A percentile compares a stretch with the other conserved stretches of the same genome.
These are phyloP conservation scores for Lordiphosa mommai DNA, from an alignment of 1,140 invertebrate genomes.

Conservation along the genomic window DNA sequence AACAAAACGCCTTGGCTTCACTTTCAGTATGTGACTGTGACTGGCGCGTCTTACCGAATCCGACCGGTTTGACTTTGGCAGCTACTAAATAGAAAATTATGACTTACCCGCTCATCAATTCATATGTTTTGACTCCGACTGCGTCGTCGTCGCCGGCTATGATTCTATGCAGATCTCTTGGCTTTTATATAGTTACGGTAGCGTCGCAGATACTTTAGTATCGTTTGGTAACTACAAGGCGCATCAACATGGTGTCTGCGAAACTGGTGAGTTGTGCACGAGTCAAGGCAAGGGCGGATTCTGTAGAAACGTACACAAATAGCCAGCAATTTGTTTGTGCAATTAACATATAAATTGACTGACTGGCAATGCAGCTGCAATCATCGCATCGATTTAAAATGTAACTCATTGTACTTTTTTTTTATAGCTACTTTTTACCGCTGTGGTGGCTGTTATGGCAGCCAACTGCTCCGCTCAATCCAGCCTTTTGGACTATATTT, in stretches of 20 bases:
- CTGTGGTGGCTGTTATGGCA: conserved; percentile 52
- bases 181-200: conserved; percentile 41
- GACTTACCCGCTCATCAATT: conserved; percentile 18
- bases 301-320: not conserved
- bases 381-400: conserved; percentile 1
- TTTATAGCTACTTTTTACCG: conserved; percentile 50
- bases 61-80: conserved; percentile 36
- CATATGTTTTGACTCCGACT: not conserved
- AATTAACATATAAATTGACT: conserved; percentile 23
- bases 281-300: conserved; percentile 4
- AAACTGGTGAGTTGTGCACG: conserved; percentile 64
- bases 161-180: conserved; percentile 62
- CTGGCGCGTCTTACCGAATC: not conserved
- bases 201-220: conserved; percentile 52
- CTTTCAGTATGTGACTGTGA: conserved; percentile 6
- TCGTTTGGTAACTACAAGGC: conserved; percentile 60
- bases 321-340: conserved; percentile 28
- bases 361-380: conserved; percentile 32
- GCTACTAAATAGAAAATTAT: conserved; percentile 31
- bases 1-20: conserved; percentile 16
- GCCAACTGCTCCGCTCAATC: conserved; percentile 49
- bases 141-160: conserved; percentile 3
- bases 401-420: not conserved
- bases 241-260: conserved; percentile 68
- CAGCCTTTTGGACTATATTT: conserved; percentile 49